Evolutionary conservation across 2,888 invertebrate genomes (phyloP).

Genomic region (Rosalia funebris): DNA sequence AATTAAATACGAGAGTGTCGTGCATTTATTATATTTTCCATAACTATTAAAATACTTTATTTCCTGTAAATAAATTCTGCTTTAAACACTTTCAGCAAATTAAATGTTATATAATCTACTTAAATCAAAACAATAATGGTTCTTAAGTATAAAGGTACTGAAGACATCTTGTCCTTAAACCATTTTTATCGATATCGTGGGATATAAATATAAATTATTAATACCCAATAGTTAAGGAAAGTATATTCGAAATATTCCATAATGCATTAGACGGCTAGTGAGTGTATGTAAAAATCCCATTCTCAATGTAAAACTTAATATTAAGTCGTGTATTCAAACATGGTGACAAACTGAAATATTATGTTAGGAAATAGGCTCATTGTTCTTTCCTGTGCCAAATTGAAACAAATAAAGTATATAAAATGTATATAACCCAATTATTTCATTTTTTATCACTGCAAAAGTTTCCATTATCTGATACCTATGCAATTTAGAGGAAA

Average conservation of each 20-base stretch:
- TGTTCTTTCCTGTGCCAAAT: slow-evolving; percentile 66
- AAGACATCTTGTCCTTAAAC: not conserved
- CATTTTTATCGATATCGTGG: not conserved
- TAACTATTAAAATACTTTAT: slow-evolving; percentile 19
- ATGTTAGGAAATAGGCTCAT: slow-evolving; percentile 63
- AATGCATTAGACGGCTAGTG: slow-evolving; percentile 63
- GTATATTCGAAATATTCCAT: slow-evolving; percentile 62
- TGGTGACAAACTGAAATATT: slow-evolving; percentile 56
- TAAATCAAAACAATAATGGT: not conserved
- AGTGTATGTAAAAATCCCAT: slow-evolving; percentile 61
- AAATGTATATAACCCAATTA: slow-evolving; percentile 43
- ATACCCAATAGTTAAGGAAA: slow-evolving; percentile 14
- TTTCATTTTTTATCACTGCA: too few species aligned
- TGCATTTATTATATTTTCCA: slow-evolving; percentile 30
- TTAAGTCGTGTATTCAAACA: slow-evolving; percentile 60
- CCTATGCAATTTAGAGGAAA: too few species aligned
- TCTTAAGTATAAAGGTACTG: not conserved
- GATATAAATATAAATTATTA: not conserved
- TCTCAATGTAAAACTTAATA: slow-evolving; percentile 60
- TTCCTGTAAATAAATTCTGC: not conserved
- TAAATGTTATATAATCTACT: not conserved
- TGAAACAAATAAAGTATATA: slow-evolving; percentile 61
- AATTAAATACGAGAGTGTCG: slow-evolving; percentile 46
- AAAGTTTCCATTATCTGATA: too few species aligned
- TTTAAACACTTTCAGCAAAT: slow-evolving; percentile 2